A percentile compares a stretch with the other conserved stretches of the same genome.
These are phyloP conservation scores for Acromyrmex charruanus DNA, from an alignment of 1,140 invertebrate genomes.

Conservation along the genomic window DNA sequence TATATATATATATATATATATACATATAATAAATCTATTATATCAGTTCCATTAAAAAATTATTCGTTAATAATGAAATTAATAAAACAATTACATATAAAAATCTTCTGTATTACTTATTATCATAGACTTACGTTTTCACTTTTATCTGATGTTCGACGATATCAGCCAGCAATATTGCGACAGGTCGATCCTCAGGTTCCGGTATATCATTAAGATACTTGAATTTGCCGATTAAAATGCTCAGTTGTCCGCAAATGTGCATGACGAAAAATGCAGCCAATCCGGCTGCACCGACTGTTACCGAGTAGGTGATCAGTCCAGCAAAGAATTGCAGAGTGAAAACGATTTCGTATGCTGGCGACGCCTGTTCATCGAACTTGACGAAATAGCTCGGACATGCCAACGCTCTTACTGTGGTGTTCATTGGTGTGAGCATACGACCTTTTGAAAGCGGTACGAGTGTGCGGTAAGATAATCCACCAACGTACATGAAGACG, in stretches of 20 bases:
- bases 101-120: not conserved
- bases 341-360: constrained; percentile 73
- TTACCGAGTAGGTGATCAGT: constrained; percentile 60
- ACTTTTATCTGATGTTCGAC: constrained; percentile 63
- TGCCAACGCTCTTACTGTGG: constrained; percentile 63
- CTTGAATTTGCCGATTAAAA: constrained; percentile 61
- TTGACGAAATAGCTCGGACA: constrained; percentile 59
- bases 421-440: constrained; percentile 55
- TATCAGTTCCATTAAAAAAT: not conserved
- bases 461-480: constrained; percentile 64
- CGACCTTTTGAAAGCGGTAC: constrained; percentile 67
- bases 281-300: constrained; percentile 58
- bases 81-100: not conserved
- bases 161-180: constrained; percentile 30
- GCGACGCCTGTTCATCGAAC: constrained; percentile 55
- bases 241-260: constrained; percentile 62
- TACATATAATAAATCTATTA: not conserved
- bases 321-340: constrained; percentile 61
- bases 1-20: too few relatives aligned
- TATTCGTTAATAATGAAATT: not conserved
- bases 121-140: constrained; percentile 33
- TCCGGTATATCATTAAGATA: not conserved
- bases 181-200: not conserved
- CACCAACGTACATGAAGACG: constrained; percentile 68
- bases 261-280: constrained; percentile 66